Evolutionary conservation across 2,797 vertebrate genomes (phyloP).

Genomic region (Parauchenoglanis punctatus): DNA sequence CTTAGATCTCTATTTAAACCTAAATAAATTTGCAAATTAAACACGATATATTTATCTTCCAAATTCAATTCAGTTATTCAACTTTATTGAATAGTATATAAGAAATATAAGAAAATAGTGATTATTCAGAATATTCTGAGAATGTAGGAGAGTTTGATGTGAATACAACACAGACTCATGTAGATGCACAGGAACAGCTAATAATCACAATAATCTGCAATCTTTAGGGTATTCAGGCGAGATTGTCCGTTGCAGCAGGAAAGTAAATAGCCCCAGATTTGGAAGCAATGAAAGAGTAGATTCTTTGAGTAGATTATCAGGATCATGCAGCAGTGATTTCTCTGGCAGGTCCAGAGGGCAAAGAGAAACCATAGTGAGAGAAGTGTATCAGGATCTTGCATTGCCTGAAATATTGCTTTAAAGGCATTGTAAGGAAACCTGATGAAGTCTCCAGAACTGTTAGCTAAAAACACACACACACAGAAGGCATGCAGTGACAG

Average conservation of each 20-base stretch:
- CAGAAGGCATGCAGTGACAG: background rate
- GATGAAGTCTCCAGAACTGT: background rate
- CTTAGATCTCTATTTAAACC: background rate
- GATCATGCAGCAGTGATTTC: background rate
- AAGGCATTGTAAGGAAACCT: background rate
- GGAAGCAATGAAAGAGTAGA: background rate
- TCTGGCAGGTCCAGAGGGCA: background rate
- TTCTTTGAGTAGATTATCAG: background rate
- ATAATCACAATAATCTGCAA: background rate
- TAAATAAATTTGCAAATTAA: background rate
- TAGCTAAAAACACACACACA: background rate
- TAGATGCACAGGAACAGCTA: background rate
- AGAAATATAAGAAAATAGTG: background rate
- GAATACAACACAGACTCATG: background rate
- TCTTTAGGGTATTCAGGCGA: background rate
- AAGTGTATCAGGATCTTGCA: background rate
- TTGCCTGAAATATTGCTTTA: background rate
- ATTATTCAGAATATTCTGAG: background rate
- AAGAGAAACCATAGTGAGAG: background rate
- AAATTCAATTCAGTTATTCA: background rate
- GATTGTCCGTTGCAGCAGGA: background rate
- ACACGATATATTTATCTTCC: background rate
- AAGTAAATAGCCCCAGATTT: background rate
- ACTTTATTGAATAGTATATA: background rate
- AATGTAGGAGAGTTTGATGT: background rate